Evolutionary conservation across 1,140 invertebrate species (phyloP), one percentile per base, ranked within the genome.

Genomic region (Eubasilissa regina): DNA sequence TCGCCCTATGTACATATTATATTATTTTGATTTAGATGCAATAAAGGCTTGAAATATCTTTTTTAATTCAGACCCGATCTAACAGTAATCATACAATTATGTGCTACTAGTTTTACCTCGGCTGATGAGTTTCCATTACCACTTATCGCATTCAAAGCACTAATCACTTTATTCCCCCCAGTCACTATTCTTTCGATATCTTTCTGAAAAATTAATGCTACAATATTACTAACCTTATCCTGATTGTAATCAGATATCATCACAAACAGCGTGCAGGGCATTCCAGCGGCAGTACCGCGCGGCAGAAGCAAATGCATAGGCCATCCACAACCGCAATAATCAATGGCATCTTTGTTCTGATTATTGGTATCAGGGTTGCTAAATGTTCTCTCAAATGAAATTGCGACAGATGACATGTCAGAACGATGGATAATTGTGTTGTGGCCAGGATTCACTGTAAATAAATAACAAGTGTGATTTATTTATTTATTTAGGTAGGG

Each of bases 261-360:
- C 45, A 93, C 92, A 85, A 96, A 97, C 1, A 97, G 85, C 74
- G 94, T 91, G 84, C 93, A 93, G 0, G 88, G 86, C 85, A 92
- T 93, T 15, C 95, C 95, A 68, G 90, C 89, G 4, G 89, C 84
- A 1, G 86, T 92, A 25, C 96, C 96, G 85, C 93, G 94, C 0
- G 95, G 93, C 19, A 96, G 84, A 0, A 97, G 89, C 92, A 97
- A 92, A 84, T 97, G 94, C 64, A 96, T 92, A 0, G 96, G 96
- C 95, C 95, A 96, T 68, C 95, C 95, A 85, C 95, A 97, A 43
- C 95, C 95, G 86, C 95, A 96, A 89, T 94, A 95, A 85, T 94
- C 93, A 86, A 93, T 94, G 82, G 91, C 89, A 0, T 90, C 89
- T 43, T 91, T 75, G 0, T 86, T 86, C 1, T 92, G 91, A 0